Percentiles rank a stretch among this genome's conserved stretches.
Evolutionary conservation across 2,797 vertebrate genomes (phyloP).

Genomic region (Lepilemur ruficaudatus): DNA sequence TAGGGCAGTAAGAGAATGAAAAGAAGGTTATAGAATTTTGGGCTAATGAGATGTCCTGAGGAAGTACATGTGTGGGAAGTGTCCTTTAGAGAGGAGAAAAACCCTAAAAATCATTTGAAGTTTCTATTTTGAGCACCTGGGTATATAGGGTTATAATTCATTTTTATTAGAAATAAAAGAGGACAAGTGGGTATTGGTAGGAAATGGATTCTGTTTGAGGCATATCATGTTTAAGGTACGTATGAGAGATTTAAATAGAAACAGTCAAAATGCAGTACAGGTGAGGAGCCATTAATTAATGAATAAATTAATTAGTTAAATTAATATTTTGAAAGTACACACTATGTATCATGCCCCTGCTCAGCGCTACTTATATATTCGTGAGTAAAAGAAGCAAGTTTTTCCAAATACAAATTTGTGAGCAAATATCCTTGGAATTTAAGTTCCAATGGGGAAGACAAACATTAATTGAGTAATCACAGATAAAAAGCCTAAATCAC

Average conservation of each 20-base stretch:
- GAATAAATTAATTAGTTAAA: constrained; percentile 21
- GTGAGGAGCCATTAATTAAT: background rate
- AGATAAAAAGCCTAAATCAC: background rate
- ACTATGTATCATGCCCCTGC: background rate
- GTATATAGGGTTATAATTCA: background rate
- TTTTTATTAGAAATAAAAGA: constrained; percentile 22
- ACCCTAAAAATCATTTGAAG: background rate
- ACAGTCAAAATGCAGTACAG: background rate
- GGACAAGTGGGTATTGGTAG: background rate
- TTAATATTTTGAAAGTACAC: background rate
- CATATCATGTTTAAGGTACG: background rate
- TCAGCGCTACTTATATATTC: background rate
- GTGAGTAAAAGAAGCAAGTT: background rate
- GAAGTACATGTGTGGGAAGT: background rate
- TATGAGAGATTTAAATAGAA: constrained; percentile 36
- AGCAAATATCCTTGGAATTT: constrained; percentile 1
- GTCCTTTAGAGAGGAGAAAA: background rate
- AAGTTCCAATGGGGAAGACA: background rate
- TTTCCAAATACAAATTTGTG: background rate
- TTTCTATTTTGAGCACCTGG: background rate
- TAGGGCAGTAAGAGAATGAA: background rate
- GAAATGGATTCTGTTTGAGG: background rate
- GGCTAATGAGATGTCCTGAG: background rate
- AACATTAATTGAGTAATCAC: background rate
- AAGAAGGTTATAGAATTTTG: background rate